Conservation (phyloP, 2,113 vertebrate genomes). For the Coregonus clupeaformis region DNA sequence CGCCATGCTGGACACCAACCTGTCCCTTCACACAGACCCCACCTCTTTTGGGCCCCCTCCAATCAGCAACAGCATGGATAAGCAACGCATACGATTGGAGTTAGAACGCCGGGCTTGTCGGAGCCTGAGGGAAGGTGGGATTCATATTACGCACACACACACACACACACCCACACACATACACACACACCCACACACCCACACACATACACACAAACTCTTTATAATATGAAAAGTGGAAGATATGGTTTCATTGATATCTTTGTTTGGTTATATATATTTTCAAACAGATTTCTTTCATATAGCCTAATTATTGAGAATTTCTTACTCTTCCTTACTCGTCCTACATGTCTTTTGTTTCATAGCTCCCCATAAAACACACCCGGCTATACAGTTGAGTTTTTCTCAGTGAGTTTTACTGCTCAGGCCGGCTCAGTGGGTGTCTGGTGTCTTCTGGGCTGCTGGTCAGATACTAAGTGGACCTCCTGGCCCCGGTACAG, state of each 20-base stretch:
- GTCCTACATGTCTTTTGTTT: no score
- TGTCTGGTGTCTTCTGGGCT: no score
- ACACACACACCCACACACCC: background rate
- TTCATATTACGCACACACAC: background rate
- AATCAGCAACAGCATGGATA: conserved; percentile 60
- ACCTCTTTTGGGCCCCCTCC: conserved; percentile 58
- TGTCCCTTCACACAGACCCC: conserved; percentile 50
- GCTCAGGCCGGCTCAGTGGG: no score
- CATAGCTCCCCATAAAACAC: no score
- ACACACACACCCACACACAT: background rate
- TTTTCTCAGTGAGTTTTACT: no score
- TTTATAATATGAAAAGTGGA: background rate
- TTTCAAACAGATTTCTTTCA: background rate
- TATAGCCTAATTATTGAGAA: background rate
- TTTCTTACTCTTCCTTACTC: background rate
- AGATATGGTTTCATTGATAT: background rate
- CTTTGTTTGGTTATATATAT: background rate
- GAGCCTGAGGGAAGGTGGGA: conserved; percentile 72
- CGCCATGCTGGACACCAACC: conserved; percentile 61
- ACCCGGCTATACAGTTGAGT: no score
- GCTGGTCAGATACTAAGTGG: no score
- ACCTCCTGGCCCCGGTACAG: no score
- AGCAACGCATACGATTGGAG: conserved; percentile 54
- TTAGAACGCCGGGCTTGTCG: conserved; percentile 64
- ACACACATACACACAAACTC: background rate